Conservation (phyloP, 2,113 vertebrate genomes). For the Solea solea region DNA sequence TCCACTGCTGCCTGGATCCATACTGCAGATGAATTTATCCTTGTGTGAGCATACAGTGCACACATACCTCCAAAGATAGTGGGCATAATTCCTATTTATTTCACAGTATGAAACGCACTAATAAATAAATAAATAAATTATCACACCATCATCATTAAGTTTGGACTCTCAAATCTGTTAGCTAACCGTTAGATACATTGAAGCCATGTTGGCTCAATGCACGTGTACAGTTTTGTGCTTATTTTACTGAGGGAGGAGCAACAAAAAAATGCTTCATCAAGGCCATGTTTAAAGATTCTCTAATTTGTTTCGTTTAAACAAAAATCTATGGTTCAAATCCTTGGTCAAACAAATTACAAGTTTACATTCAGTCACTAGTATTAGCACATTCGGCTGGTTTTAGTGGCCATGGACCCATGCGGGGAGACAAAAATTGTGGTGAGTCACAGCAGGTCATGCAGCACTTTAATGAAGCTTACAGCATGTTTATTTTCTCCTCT, state of each 20-base stretch:
- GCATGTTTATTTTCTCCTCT: background rate
- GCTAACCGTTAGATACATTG: background rate
- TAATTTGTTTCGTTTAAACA: background rate
- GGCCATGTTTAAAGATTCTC: background rate
- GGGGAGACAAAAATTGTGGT: background rate
- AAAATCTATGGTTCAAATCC: background rate
- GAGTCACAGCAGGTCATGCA: background rate
- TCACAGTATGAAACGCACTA: background rate
- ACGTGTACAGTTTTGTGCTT: no score
- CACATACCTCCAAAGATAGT: constrained; percentile 12
- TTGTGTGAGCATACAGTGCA: background rate
- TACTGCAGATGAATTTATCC: constrained; percentile 19
- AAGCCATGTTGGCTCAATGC: no score
- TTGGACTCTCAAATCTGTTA: background rate
- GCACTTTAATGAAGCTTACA: background rate
- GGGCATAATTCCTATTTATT: background rate
- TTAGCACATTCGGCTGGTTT: background rate
- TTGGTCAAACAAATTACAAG: background rate
- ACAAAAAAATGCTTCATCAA: no score
- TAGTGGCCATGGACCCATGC: background rate
- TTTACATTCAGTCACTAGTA: background rate
- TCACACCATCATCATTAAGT: background rate
- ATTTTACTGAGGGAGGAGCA: background rate
- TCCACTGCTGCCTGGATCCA: constrained; percentile 29
- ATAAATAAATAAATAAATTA: background rate